These are phyloP conservation scores for Barbus barbus DNA, from an alignment of 2,113 vertebrate genomes.

Conservation along the genomic window DNA sequence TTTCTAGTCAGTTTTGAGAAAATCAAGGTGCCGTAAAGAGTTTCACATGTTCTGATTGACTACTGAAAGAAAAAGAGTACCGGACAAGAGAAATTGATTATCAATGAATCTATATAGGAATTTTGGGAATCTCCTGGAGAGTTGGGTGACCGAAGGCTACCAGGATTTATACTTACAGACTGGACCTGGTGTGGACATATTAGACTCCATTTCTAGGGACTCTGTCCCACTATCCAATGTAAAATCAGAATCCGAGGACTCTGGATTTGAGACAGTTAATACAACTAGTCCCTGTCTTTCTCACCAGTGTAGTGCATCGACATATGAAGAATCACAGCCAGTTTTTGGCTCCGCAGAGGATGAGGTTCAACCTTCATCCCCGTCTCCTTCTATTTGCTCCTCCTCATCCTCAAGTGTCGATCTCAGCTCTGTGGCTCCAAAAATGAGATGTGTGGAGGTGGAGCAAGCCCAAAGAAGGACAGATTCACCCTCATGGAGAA, in stretches of 20 bases:
- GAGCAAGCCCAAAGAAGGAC: constrained; percentile 60
- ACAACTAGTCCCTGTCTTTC: constrained; percentile 58
- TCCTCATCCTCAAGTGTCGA: constrained; percentile 48
- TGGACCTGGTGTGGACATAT: neutral
- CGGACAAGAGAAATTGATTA: neutral
- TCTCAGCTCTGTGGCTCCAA: neutral
- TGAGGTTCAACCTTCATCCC: constrained; percentile 7
- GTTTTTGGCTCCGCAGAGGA: constrained; percentile 12
- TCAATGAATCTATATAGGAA: constrained; percentile 77
- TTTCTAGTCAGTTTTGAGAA: constrained; percentile 34
- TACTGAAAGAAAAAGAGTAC: neutral
- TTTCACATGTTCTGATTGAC: neutral
- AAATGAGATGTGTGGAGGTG: constrained; percentile 27
- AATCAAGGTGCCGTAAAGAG: constrained; percentile 8
- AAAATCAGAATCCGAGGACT: constrained; percentile 82
- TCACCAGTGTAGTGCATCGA: constrained; percentile 61
- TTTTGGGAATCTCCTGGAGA: constrained; percentile 76
- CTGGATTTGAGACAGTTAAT: constrained; percentile 83
- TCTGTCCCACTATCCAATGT: constrained; percentile 41
- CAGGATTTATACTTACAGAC: constrained; percentile 8
- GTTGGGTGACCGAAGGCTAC: constrained; percentile 60
- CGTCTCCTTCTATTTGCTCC: constrained; percentile 28
- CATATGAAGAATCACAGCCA: constrained; percentile 46
- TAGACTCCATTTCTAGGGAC: constrained; percentile 28
- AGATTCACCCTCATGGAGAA: constrained; percentile 8